phyloP scores from a whole-genome alignment of 2,888 invertebrate species.

The Rhaphigaster nebulosa region DNA sequence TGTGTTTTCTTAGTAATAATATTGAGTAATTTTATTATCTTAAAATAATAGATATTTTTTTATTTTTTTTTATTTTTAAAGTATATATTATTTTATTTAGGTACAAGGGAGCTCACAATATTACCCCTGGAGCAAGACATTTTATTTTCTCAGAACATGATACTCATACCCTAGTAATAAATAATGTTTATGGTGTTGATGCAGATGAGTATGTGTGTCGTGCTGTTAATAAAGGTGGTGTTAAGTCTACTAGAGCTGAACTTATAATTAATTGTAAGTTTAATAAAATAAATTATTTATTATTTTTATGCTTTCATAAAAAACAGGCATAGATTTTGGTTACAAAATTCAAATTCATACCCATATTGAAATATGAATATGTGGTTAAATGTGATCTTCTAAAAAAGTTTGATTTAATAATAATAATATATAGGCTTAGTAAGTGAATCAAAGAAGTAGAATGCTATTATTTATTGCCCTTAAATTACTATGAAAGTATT shows the following conservation, averaged over 20 bases:
- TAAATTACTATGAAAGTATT: no score
- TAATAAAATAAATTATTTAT: not conserved
- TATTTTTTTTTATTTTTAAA: not conserved
- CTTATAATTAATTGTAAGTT: constrained; percentile 94
- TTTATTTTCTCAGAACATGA: constrained; percentile 94
- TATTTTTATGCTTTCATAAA: no score
- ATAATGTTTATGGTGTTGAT: constrained; percentile 96
- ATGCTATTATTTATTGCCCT: not conserved
- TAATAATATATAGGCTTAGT: not conserved
- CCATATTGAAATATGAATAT: no score
- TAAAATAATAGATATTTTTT: not conserved
- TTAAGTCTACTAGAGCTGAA: constrained; percentile 95
- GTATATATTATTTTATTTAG: constrained; percentile 66
- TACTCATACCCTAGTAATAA: constrained; percentile 85
- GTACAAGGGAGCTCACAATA: constrained; percentile 97
- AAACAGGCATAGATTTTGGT: no score
- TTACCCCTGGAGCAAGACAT: constrained; percentile 91
- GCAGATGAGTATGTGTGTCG: constrained; percentile 98
- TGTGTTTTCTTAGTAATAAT: constrained; percentile 65
- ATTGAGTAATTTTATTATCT: not conserved
- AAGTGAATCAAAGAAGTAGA: not conserved
- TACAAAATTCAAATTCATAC: not conserved
- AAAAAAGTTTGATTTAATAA: not conserved
- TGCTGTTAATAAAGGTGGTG: constrained; percentile 94
- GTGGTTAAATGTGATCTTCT: not conserved